Conservation (phyloP, 2,797 vertebrate genomes). For the Hypotaenidia okinawae region DNA sequence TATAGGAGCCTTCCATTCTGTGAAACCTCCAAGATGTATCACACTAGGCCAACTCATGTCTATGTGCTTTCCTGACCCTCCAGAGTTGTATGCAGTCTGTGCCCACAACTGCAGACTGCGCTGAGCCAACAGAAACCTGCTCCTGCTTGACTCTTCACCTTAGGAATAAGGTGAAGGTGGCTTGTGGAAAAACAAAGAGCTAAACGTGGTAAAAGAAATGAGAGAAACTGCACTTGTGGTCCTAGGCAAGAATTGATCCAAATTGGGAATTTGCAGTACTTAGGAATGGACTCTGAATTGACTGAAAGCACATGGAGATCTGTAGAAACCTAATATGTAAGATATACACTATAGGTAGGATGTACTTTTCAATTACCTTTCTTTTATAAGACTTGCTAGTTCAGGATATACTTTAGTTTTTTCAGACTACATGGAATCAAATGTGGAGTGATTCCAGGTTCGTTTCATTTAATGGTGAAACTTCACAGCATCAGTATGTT, state of each 20-base stretch:
- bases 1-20: not conserved
- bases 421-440: constrained; percentile 49
- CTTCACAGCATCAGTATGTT: not conserved
- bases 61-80: constrained; percentile 32
- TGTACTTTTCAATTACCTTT: constrained; percentile 34
- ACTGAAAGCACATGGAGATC: constrained; percentile 8
- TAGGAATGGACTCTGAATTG: not conserved
- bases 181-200: not conserved
- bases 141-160: not conserved
- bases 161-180: not conserved
- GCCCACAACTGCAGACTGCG: not conserved
- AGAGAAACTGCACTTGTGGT: constrained; percentile 13
- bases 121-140: constrained; percentile 20
- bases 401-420: constrained; percentile 39
- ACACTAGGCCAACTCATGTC: constrained; percentile 7
- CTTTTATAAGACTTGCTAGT: constrained; percentile 15
- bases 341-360: constrained; percentile 4
- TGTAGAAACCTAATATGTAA: constrained; percentile 39
- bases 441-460: constrained; percentile 9
- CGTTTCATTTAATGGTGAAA: constrained; percentile 8
- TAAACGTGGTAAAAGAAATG: not conserved
- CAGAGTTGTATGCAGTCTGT: not conserved
- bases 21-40: constrained; percentile 55
- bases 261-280: constrained; percentile 26
- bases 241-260: constrained; percentile 42